phyloP scores from a whole-genome alignment of 1,140 invertebrate genomes.

The Cydia pomonella region DNA sequence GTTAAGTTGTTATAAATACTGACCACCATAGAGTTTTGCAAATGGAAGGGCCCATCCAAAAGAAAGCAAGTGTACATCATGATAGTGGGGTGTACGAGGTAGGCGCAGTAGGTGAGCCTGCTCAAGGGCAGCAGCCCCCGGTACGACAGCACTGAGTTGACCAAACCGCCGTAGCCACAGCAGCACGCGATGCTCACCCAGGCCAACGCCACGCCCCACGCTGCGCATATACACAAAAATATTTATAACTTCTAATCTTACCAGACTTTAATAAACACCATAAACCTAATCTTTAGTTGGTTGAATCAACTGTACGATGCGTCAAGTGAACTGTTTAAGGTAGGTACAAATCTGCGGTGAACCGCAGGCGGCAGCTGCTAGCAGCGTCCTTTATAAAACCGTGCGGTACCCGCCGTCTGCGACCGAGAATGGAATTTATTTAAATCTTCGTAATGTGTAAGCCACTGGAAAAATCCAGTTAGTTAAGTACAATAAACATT shows the following conservation, averaged over 20 bases:
- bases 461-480: background rate
- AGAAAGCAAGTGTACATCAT: slow-evolving; percentile 89
- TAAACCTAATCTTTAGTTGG: background rate
- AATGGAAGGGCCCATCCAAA: slow-evolving; percentile 88
- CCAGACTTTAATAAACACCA: background rate
- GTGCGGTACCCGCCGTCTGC: background rate
- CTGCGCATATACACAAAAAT: slow-evolving; percentile 67
- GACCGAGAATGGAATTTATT: background rate
- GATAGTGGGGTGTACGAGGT: slow-evolving; percentile 93
- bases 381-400: background rate
- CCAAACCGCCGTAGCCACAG: slow-evolving; percentile 86
- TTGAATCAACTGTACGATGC: background rate
- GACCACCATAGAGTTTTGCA: slow-evolving; percentile 87
- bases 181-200: slow-evolving; percentile 92
- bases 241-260: background rate
- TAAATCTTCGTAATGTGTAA: background rate
- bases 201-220: slow-evolving; percentile 87
- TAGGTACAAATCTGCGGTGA: background rate
- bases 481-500: background rate
- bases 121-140: slow-evolving; percentile 91
- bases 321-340: slow-evolving; percentile 1
- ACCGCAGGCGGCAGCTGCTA: slow-evolving; percentile 1
- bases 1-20: slow-evolving; percentile 42
- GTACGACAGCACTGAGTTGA: slow-evolving; percentile 90
- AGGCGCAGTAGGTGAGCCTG: slow-evolving; percentile 94